Evolutionary conservation across 2,113 vertebrate species (phyloP), one percentile per base, ranked within the genome.

Genomic region (Oreochromis niloticus): DNA sequence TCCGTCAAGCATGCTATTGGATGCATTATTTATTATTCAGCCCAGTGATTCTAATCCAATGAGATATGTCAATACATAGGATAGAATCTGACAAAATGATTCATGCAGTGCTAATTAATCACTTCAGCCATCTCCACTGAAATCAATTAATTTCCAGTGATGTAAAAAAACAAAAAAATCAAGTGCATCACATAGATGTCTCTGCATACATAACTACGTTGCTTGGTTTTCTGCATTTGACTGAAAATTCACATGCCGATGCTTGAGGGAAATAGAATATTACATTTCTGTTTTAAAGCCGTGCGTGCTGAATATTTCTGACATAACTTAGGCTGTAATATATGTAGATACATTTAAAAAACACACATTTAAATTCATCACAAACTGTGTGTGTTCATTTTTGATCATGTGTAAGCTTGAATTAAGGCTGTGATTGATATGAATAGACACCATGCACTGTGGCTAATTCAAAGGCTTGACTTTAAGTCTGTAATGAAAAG

Each of bases 61-160:
- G 86, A 91, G 87, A 91, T 89, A 85, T 91, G 90, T 92, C 92
- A 93, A 94, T 95, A 93, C 80, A 84, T 63, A 81, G 48, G 59
- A 87, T 32, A 84, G 84, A 80, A 88, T 87, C 86, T 95, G 93
- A 94, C 89, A 92, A 90, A 93, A 86, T 94, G 92, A 94, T 93
- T 94, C 88, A 94, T 92, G 91, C 90, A 66, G 90, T 24, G 83
- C 86, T 89, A 93, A 96, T 95, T 88, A 91, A 93, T 92, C 94
- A 94, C 82, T 87, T 88, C 87, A 80, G 82, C 83, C 55, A 86
- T 88, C 80, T n/a, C 81, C 50, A 89, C 80, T 52, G 92, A 92
- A 90, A 88, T 87, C 84, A 81, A 91, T 92, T 92, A 48, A 94
- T 94, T 93, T 95, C 85, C 78, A 19, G 56, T 10, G 27, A 75